A percentile compares a stretch with the other conserved stretches of the same genome.
These are phyloP conservation scores for Temnothorax ravouxi DNA, from an alignment of 2,888 invertebrate species.

Conservation along the genomic window DNA sequence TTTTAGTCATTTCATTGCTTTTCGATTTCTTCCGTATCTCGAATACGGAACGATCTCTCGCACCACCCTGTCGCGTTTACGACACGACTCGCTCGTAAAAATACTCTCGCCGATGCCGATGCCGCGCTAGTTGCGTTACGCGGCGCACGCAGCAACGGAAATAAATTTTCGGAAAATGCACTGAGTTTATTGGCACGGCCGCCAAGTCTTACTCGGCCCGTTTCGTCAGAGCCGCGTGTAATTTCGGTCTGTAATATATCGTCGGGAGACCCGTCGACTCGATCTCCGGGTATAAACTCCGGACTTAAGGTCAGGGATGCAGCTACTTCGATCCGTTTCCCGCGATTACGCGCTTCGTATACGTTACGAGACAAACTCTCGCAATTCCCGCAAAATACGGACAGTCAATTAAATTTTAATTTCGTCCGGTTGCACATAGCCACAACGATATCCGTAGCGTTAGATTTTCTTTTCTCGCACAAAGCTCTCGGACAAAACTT, in stretches of 20 bases:
- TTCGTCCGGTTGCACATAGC: not conserved
- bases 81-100: constrained; percentile 5
- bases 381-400: not conserved
- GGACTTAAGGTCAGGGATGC: constrained; percentile 79
- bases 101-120: not conserved
- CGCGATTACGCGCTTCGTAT: constrained; percentile 22
- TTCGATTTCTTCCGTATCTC: not conserved
- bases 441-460: not conserved
- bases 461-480: too few species aligned
- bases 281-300: constrained; percentile 59
- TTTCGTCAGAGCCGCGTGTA: constrained; percentile 79
- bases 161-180: constrained; percentile 73
- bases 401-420: not conserved
- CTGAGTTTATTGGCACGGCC: constrained; percentile 77
- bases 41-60: not conserved
- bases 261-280: constrained; percentile 60
- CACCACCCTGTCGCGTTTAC: not conserved
- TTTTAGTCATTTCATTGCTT: not conserved
- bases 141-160: constrained; percentile 64
- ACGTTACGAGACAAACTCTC: not conserved
- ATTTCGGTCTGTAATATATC: constrained; percentile 75
- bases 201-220: constrained; percentile 77
- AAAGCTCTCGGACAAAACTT: not conserved
- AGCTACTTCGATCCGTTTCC: constrained; percentile 52
- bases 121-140: constrained; percentile 13